Base-by-base conservation (phyloP, 92 coral and sea anemone species). In the Zoanthus sociatus region DNA sequence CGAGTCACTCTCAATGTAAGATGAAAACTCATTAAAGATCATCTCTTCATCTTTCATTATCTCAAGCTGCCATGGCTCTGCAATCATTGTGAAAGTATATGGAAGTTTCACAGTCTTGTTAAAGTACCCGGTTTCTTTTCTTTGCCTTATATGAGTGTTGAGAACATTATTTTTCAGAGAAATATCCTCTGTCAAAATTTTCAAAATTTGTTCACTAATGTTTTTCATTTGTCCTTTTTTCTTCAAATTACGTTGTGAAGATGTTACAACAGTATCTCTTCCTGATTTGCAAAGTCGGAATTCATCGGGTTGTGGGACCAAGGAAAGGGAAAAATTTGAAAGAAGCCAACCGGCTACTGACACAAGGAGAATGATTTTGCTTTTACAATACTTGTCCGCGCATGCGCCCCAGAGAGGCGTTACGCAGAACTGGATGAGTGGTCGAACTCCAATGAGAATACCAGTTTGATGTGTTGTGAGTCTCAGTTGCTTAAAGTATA, bases 331-430 rank as follows among this genome's bases (percentile, higher is more conserved):
- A 26, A 87, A 89, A 70, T 95, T 95, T 17, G 96, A 95, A 20
- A 91, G 91, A 76, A 97, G 61, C 96, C 98, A 92, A 5, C 98
- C 98, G 17, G 93, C 61, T 68, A 95, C 92, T 8, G 99, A 97
- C 93, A 97, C 70, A 53, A 97, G 87, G 20, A 97, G 87, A 54
- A 97, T 92, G 4, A 76, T 89, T 81, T 93, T 97, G 72, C 93
- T 95, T 78, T 93, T 91, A 72, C 94, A 87, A 88, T 92, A 95
- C 78, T 86, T 92, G 67, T 97, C 99, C 0, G 98, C 99, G 72
- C 94, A 83, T 87, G 91, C 96, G 70, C 98, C 96, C 99, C 99
- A 97, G 15, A 97, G 78, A 48, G 99, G 99, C 30, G 98, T 95
- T 31, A 90, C 94, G 12, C 93, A 90, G 71, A 97, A 95, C 90